These are phyloP conservation scores for Aricia agestis DNA, from an alignment of 1,140 invertebrate genomes.

Conservation along the genomic window DNA sequence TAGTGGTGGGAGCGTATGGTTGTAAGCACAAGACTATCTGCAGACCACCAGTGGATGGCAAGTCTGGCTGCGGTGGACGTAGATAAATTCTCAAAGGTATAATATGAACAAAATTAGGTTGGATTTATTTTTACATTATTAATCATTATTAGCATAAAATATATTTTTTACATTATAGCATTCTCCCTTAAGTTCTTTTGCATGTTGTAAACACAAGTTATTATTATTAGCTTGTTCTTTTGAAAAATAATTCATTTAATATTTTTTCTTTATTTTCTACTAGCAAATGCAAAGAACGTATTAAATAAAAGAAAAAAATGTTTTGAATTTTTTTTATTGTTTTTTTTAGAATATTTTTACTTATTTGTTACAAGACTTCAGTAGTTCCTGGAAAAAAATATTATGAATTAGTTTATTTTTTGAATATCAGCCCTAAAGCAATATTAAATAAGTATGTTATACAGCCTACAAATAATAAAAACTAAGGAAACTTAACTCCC, in stretches of 20 bases:
- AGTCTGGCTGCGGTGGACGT: slow-evolving; percentile 51
- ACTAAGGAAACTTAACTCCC: too few relatives aligned
- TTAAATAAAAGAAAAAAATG: not conserved
- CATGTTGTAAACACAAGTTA: too few relatives aligned
- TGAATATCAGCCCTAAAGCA: too few relatives aligned
- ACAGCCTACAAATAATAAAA: too few relatives aligned
- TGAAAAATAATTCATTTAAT: slow-evolving; percentile 22
- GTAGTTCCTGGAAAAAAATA: slow-evolving; percentile 70
- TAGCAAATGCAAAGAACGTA: not conserved
- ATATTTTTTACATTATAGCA: too few relatives aligned
- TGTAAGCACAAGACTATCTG: slow-evolving; percentile 56
- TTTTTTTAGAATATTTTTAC: slow-evolving; percentile 50
- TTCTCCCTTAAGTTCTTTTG: too few relatives aligned
- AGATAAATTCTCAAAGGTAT: slow-evolving; percentile 7
- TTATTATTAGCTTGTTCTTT: too few relatives aligned
- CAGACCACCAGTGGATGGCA: slow-evolving; percentile 52
- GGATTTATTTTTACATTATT: too few relatives aligned
- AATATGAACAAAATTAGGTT: too few relatives aligned
- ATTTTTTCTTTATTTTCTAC: not conserved
- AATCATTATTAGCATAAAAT: too few relatives aligned
- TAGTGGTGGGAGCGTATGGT: slow-evolving; percentile 28
- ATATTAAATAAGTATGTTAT: too few relatives aligned
- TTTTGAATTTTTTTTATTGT: not conserved
- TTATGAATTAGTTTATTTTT: not conserved
- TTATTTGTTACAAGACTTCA: slow-evolving; percentile 57